Percentiles rank a stretch among this genome's conserved stretches.
phyloP scores from a whole-genome alignment of 1,140 invertebrate species.

The Sycobia sp. region DNA sequence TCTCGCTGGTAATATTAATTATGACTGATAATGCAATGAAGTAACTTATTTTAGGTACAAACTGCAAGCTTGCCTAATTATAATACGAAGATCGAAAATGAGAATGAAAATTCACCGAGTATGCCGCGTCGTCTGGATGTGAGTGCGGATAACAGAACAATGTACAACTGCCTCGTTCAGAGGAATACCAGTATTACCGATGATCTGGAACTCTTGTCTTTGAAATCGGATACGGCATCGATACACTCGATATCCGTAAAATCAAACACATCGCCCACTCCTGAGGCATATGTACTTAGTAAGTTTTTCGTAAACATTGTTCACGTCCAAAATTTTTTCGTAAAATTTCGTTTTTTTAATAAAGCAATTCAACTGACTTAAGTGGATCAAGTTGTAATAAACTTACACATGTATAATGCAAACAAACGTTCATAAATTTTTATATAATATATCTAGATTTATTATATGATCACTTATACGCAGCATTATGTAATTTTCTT shows the following conservation, averaged over 20 bases:
- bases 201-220: slow-evolving; percentile 53
- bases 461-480: too few species aligned
- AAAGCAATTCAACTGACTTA: too few species aligned
- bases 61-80: slow-evolving; percentile 57
- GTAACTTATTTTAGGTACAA: slow-evolving; percentile 45
- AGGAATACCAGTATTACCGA: slow-evolving; percentile 53
- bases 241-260: slow-evolving; percentile 52
- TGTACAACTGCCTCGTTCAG: slow-evolving; percentile 54
- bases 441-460: too few species aligned
- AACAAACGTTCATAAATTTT: too few species aligned
- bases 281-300: slow-evolving; percentile 63
- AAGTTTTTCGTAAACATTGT: slow-evolving; percentile 38
- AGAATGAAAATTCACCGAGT: slow-evolving; percentile 56
- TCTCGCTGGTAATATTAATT: too few species aligned
- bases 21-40: too few species aligned
- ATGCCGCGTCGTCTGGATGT: slow-evolving; percentile 69
- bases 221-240: slow-evolving; percentile 55
- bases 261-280: slow-evolving; percentile 55
- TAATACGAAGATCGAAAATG: slow-evolving; percentile 43
- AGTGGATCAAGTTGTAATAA: too few species aligned
- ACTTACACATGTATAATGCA: too few species aligned
- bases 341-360: too few species aligned
- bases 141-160: slow-evolving; percentile 74
- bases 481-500: too few species aligned
- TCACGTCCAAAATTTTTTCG: too few species aligned